Percentiles rank a stretch among this genome's conserved stretches.
Conservation (phyloP, 1,140 invertebrate species). For the Drosophila rufa region DNA sequence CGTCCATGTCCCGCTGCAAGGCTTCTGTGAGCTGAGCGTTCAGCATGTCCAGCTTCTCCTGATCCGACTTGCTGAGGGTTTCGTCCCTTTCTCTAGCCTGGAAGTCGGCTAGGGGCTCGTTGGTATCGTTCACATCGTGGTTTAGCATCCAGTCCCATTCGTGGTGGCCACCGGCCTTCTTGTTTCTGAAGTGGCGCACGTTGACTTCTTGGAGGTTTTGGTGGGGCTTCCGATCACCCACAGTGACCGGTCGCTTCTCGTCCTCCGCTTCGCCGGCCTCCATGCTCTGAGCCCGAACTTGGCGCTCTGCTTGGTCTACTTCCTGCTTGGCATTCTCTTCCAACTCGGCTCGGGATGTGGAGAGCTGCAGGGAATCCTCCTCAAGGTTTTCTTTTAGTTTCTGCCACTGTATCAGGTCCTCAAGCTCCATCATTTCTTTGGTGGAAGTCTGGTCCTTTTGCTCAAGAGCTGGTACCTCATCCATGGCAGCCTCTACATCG, state of each 20-base stretch:
- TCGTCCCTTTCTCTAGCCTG: not conserved
- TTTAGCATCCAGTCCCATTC: slow-evolving; percentile 64
- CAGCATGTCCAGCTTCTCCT: slow-evolving; percentile 5
- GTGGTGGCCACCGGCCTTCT: not conserved
- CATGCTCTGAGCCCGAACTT: not conserved
- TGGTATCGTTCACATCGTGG: slow-evolving; percentile 9
- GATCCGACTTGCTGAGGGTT: slow-evolving; percentile 11
- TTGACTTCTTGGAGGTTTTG: slow-evolving; percentile 19
- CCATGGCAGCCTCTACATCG: slow-evolving; percentile 8
- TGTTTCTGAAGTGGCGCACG: slow-evolving; percentile 14
- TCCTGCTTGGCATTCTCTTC: not conserved
- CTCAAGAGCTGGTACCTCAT: not conserved
- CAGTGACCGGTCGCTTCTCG: not conserved
- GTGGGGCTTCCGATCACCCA: slow-evolving; percentile 1
- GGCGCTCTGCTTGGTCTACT: not conserved
- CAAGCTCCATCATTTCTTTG: not conserved
- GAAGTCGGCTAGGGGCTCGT: not conserved
- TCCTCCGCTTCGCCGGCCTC: not conserved
- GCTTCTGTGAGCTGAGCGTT: not conserved
- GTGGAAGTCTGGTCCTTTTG: not conserved
- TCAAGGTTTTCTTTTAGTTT: not conserved
- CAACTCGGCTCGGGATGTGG: not conserved
- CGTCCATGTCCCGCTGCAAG: slow-evolving; percentile 1
- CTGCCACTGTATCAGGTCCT: slow-evolving; percentile 10
- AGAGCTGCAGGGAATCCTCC: not conserved